Evolutionary conservation across 2,888 invertebrate species (phyloP), one percentile per base, ranked within the genome.

Genomic region (Lymantria dispar): DNA sequence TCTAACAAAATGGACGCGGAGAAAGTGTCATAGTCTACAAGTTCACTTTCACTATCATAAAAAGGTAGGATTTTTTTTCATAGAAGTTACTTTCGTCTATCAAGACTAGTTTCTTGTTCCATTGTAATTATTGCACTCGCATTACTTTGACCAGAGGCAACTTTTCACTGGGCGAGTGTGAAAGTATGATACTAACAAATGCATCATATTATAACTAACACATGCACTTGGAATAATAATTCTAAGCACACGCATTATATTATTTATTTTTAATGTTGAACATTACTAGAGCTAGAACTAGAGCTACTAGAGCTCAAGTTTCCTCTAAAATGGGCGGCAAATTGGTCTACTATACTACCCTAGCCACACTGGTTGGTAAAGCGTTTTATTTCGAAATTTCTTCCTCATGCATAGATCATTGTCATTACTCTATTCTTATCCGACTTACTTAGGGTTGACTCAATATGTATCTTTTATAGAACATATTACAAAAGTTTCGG

Each of bases 1-100:
- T 68, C 58, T 61, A 46, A 52, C 55, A 62, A 64, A 68, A 68
- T 58, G 48, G 47, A 56, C 49, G 45, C 33, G 55, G 78, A 68
- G 83, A 83, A 82, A 87, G 87, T 85, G 79, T 82, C 81, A 70
- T 79, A 76, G 63, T 70, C 62, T 60, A 54, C 52, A 38, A 14
- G 48, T 47, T 62, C 68, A 80, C 86, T 87, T 87, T 87, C 86
- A 76, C 86, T 80, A 54, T 54, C 52, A 54, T 62, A 68, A 74
- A 71, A 59, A 56, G 56, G 57, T 52, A 51, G 40, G 56, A 56
- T 58, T 63, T 68, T 66, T 22, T 22, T 63, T 66, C 62, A 46
- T 59, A 48, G 43, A 51, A 58, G 61, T 60, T 60, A 75, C 72
- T 75, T 74, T 70, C 70, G 53, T 68, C 61, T 57, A 56, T 54